Conservation (phyloP, 2,888 invertebrate genomes). For the Phorcus lineatus region DNA sequence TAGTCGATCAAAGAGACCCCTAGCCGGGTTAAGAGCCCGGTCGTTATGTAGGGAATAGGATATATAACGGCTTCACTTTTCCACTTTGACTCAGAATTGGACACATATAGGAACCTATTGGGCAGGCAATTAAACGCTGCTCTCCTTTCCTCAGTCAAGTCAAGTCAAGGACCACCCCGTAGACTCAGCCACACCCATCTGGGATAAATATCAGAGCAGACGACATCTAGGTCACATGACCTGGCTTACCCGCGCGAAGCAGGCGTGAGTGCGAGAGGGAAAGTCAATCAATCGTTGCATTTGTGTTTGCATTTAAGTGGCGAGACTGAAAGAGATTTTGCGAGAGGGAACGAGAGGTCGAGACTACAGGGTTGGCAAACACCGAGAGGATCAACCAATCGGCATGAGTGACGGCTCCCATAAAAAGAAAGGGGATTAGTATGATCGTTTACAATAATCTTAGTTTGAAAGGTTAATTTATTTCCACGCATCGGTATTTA, state of each 20-base stretch:
- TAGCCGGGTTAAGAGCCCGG: neutral
- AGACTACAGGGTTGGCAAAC: neutral
- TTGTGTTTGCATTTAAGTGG: constrained; percentile 9
- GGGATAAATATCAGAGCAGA: constrained; percentile 13
- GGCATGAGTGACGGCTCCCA: constrained; percentile 1
- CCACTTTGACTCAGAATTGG: neutral
- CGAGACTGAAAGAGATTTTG: neutral
- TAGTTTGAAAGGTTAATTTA: constrained; percentile 57
- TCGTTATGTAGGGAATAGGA: constrained; percentile 14
- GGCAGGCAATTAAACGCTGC: constrained; percentile 1
- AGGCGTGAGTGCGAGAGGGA: constrained; percentile 8
- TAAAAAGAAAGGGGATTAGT: constrained; percentile 5
- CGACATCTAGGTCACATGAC: constrained; percentile 8
- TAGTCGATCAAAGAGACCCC: constrained; percentile 17
- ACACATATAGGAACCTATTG: neutral
- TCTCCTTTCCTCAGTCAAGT: neutral
- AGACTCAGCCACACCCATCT: neutral
- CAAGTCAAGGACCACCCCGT: constrained; percentile 7
- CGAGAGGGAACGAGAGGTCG: neutral
- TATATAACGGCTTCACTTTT: neutral
- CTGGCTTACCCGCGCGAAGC: neutral
- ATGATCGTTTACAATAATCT: constrained; percentile 39
- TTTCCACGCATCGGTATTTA: constrained; percentile 34
- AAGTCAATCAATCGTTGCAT: constrained; percentile 16
- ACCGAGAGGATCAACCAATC: constrained; percentile 9